A percentile compares a stretch with the other conserved stretches of the same genome.
Evolutionary conservation across 2,113 vertebrate genomes (phyloP).

Genomic region (Zingel zingel): DNA sequence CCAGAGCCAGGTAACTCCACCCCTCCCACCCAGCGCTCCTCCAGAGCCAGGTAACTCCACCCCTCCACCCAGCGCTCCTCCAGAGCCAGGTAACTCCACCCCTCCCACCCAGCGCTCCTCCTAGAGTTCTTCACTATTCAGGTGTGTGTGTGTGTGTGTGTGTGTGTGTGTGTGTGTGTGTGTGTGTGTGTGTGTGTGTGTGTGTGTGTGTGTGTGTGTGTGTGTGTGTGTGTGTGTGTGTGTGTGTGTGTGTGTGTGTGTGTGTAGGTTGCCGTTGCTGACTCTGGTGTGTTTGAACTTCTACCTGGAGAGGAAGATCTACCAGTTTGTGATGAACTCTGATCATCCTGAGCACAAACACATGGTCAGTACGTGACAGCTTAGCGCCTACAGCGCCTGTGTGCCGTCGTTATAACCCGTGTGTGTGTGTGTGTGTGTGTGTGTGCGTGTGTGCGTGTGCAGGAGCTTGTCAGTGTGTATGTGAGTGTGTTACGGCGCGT

Average conservation of each 20-base stretch:
- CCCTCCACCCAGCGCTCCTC: too few relatives aligned
- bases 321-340: slow-evolving; percentile 73
- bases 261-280: slow-evolving; percentile 79
- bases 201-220: too few relatives aligned
- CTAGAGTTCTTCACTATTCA: too few relatives aligned
- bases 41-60: neutral
- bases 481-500: slow-evolving; percentile 44
- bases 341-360: slow-evolving; percentile 76
- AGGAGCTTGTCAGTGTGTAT: slow-evolving; percentile 66
- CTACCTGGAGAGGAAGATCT: slow-evolving; percentile 84
- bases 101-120: too few relatives aligned
- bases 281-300: slow-evolving; percentile 82
- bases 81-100: too few relatives aligned
- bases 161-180: too few relatives aligned
- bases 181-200: too few relatives aligned
- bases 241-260: slow-evolving; percentile 29
- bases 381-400: neutral
- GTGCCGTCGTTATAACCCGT: neutral
- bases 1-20: too few relatives aligned
- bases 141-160: too few relatives aligned
- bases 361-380: slow-evolving; percentile 72
- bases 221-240: neutral
- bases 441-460: neutral
- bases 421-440: neutral
- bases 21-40: neutral